Conservation (phyloP, 2,888 invertebrate genomes). For the Chaitophorus viminalis region DNA sequence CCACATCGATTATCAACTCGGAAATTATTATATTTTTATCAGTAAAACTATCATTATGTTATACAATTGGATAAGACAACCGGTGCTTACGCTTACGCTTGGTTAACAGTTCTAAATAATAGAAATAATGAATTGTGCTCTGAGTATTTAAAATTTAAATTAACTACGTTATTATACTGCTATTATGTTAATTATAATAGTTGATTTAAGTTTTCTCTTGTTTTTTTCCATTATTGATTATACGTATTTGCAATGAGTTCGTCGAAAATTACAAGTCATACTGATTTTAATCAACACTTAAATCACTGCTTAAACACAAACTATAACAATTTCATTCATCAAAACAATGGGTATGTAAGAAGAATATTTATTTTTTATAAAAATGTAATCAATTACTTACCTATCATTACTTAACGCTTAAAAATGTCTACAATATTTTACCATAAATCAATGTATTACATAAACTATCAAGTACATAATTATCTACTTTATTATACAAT, state of each 20-base stretch:
- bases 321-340: slow-evolving; percentile 4
- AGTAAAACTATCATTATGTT: background rate
- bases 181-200: background rate
- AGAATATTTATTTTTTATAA: background rate
- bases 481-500: too few species aligned
- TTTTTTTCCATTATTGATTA: background rate
- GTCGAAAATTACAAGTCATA: slow-evolving; percentile 10
- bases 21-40: background rate
- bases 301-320: slow-evolving; percentile 33
- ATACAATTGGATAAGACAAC: background rate
- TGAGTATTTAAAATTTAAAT: background rate
- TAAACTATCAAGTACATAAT: too few species aligned
- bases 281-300: slow-evolving; percentile 28
- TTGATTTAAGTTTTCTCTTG: background rate
- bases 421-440: too few species aligned
- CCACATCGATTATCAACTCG: background rate
- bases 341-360: background rate
- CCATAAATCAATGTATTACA: too few species aligned
- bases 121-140: background rate
- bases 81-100: background rate
- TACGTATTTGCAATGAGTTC: slow-evolving; percentile 14
- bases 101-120: background rate
- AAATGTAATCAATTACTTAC: background rate
- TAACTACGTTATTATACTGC: background rate
- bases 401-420: too few species aligned